phyloP scores from a whole-genome alignment of 2,888 invertebrate species.

The Mythimna lalbum region DNA sequence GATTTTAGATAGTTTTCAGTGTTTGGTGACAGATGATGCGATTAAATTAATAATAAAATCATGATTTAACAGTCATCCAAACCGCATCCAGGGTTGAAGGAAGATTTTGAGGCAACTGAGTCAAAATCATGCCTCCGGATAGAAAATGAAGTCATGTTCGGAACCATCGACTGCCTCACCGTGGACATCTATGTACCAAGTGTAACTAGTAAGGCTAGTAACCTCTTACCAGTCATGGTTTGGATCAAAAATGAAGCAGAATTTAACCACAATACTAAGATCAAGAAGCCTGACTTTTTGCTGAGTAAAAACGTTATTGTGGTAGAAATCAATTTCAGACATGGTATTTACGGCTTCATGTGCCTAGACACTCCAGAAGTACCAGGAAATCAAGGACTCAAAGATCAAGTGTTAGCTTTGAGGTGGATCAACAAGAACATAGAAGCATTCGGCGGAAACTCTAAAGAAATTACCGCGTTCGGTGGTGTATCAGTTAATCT shows the following conservation, averaged over 20 bases:
- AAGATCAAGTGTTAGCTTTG: not conserved
- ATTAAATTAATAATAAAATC: not conserved
- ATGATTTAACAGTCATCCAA: not conserved
- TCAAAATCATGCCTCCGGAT: not conserved
- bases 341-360: not conserved
- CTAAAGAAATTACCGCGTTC: not conserved
- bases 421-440: not conserved
- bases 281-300: not conserved
- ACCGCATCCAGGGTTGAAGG: not conserved
- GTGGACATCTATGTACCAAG: not conserved
- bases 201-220: no score
- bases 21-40: not conserved
- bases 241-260: not conserved
- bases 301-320: not conserved
- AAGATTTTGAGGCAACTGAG: not conserved
- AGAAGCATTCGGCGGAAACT: not conserved
- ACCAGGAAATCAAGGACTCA: slow-evolving; percentile 4
- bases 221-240: not conserved
- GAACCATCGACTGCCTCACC: not conserved
- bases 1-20: no score
- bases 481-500: not conserved
- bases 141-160: not conserved
- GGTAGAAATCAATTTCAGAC: not conserved
- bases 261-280: not conserved
- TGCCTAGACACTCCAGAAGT: not conserved